A percentile compares a stretch with the other conserved stretches of the same genome.
phyloP scores from a whole-genome alignment of 2,113 vertebrate genomes.

The Orycteropus afer region DNA sequence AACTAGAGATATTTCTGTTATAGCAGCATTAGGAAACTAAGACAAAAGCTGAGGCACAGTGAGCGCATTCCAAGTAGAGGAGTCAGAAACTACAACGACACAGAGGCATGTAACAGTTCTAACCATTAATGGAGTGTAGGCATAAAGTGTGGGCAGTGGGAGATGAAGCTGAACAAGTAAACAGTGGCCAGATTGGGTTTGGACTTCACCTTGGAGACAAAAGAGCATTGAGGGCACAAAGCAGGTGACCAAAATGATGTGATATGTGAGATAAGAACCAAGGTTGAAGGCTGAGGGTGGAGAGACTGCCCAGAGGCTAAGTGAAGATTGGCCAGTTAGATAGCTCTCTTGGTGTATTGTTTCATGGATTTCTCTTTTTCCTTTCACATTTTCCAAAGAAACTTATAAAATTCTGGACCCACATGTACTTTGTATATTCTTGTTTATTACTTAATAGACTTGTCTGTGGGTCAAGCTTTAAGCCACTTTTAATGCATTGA shows the following conservation, averaged over 20 bases:
- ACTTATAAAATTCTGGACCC: neutral
- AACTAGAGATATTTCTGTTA: neutral
- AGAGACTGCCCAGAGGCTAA: neutral
- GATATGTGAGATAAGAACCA: fast-evolving
- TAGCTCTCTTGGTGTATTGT: neutral
- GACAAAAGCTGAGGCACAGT: neutral
- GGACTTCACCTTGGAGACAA: neutral
- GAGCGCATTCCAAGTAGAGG: neutral
- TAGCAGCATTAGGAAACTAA: neutral
- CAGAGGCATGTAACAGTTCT: neutral
- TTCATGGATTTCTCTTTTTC: neutral
- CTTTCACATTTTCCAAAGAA: neutral
- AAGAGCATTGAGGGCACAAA: neutral
- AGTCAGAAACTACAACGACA: neutral
- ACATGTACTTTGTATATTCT: neutral
- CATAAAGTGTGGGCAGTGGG: neutral
- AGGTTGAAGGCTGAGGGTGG: fast-evolving
- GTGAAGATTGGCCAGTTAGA: neutral
- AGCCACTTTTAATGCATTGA: neutral
- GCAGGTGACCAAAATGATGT: neutral
- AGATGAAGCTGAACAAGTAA: neutral
- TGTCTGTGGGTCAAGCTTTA: neutral
- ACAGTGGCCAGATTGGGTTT: neutral
- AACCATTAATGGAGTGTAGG: neutral
- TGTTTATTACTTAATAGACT: neutral